phyloP scores from a whole-genome alignment of 2,113 vertebrate species.

The Hydrolagus affinis region DNA sequence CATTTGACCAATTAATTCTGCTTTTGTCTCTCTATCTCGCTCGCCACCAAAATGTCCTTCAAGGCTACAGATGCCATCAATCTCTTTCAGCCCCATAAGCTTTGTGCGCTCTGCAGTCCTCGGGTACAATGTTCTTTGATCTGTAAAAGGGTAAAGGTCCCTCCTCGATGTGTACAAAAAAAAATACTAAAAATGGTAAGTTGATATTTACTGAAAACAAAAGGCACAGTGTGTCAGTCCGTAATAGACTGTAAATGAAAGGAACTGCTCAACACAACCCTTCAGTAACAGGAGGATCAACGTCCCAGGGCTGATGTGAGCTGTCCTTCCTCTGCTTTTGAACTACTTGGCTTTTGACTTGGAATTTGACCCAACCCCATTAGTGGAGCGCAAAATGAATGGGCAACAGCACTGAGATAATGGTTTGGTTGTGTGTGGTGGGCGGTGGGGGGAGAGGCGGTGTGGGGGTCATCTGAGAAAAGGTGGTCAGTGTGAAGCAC shows the following conservation, averaged over 20 bases:
- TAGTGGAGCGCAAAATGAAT: too few species aligned
- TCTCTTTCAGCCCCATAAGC: background rate
- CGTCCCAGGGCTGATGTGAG: too few species aligned
- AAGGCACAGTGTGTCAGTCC: background rate
- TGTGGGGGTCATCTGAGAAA: too few species aligned
- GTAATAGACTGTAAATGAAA: background rate
- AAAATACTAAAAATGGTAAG: background rate
- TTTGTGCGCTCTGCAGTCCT: background rate
- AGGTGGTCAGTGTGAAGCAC: too few species aligned
- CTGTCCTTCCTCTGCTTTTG: too few species aligned
- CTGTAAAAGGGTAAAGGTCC: background rate
- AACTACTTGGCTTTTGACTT: too few species aligned
- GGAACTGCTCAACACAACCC: background rate
- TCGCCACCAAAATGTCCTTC: background rate
- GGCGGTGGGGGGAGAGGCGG: too few species aligned
- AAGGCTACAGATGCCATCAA: background rate
- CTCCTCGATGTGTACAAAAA: background rate
- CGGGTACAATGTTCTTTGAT: conserved; percentile 10
- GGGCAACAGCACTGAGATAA: too few species aligned
- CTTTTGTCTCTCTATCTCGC: background rate
- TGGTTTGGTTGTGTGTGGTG: too few species aligned
- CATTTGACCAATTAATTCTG: background rate
- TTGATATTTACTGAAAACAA: conserved; percentile 17
- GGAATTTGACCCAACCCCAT: too few species aligned
- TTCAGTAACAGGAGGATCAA: background rate